Conservation (phyloP, 1,140 invertebrate genomes). For the Chironomus tepperi region DNA sequence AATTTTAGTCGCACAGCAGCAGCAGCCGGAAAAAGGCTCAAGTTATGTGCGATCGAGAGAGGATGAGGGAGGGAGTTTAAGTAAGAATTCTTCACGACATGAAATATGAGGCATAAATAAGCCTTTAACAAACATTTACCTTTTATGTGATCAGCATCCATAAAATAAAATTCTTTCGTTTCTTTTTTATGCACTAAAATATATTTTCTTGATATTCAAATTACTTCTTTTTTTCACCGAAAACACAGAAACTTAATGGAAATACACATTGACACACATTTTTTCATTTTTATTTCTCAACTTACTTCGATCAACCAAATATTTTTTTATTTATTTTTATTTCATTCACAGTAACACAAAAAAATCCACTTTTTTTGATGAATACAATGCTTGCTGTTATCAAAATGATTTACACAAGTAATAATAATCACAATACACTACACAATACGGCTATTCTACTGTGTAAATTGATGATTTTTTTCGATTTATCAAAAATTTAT, state of each 20-base stretch:
- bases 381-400: no score
- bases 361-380: no score
- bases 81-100: not conserved
- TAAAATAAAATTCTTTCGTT: not conserved
- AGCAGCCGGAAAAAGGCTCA: not conserved
- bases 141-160: slow-evolving; percentile 2
- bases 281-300: not conserved
- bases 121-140: slow-evolving; percentile 6
- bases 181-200: not conserved
- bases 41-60: not conserved
- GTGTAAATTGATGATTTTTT: no score
- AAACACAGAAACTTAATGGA: not conserved
- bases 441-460: no score
- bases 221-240: not conserved
- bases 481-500: no score
- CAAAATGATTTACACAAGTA: no score
- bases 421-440: no score
- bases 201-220: not conserved
- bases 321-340: not conserved
- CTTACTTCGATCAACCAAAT: not conserved
- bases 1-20: not conserved
- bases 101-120: slow-evolving; percentile 3
- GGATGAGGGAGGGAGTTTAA: no score
- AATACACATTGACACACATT: slow-evolving; percentile 13
- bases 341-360: not conserved